Conservation (phyloP, 2,888 invertebrate genomes). For the Actias luna region DNA sequence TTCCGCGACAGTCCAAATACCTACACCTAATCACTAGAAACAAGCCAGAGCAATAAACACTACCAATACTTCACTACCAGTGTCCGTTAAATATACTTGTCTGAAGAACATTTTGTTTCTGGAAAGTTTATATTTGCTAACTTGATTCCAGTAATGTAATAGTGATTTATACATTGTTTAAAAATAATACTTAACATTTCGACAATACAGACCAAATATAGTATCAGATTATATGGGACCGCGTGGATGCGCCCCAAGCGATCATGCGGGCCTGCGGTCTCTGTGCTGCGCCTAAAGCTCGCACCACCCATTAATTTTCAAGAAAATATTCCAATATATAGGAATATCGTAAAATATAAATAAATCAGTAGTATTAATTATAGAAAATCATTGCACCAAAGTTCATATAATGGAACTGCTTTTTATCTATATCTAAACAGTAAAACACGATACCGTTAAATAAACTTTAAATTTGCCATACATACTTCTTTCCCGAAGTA, state of each 20-base stretch:
- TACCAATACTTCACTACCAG: conserved; percentile 16
- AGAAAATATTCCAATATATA: conserved; percentile 8
- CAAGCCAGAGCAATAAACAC: conserved; percentile 32
- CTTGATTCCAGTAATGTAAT: not conserved
- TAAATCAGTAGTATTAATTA: not conserved
- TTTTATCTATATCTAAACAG: no score
- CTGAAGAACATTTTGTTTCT: not conserved
- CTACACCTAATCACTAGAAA: conserved; percentile 46
- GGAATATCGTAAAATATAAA: not conserved
- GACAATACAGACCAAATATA: conserved; percentile 12
- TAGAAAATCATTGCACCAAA: not conserved
- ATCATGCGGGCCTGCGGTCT: conserved; percentile 14
- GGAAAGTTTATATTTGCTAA: not conserved
- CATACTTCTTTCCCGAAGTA: no score
- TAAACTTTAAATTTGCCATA: no score
- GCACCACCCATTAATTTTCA: conserved; percentile 8
- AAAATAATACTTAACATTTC: not conserved
- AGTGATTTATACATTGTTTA: not conserved
- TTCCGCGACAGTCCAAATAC: conserved; percentile 47
- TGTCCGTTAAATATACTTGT: not conserved
- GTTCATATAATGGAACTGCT: not conserved
- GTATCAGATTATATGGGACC: conserved; percentile 7
- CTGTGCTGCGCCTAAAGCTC: conserved; percentile 2
- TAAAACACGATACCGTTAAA: no score
- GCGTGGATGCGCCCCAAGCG: conserved; percentile 11